These are phyloP conservation scores for Oasisia sp. DNA, from an alignment of 2,888 invertebrate species.

Conservation along the genomic window DNA sequence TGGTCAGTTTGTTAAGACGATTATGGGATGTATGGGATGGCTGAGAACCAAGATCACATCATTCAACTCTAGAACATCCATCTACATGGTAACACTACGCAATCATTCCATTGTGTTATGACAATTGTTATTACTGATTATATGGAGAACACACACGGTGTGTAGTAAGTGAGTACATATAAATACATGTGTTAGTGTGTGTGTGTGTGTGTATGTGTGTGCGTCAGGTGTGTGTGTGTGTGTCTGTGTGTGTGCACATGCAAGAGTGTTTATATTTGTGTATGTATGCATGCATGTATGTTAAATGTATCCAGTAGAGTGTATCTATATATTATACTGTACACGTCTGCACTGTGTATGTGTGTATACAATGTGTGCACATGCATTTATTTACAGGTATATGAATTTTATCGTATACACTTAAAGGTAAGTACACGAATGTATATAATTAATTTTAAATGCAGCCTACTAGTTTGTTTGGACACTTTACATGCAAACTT, in stretches of 20 bases:
- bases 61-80: conserved; percentile 13
- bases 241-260: not conserved
- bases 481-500: too few species aligned
- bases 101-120: too few species aligned
- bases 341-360: not conserved
- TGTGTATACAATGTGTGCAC: not conserved
- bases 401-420: not conserved
- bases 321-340: not conserved
- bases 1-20: not conserved
- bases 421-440: not conserved
- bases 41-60: not conserved
- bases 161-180: not conserved
- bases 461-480: too few species aligned
- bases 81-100: too few species aligned
- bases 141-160: too few species aligned
- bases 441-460: not conserved
- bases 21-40: not conserved
- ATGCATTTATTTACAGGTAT: not conserved
- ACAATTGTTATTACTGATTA: too few species aligned
- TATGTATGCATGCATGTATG: too few species aligned
- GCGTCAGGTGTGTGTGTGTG: not conserved
- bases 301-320: too few species aligned
- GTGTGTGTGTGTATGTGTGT: not conserved
- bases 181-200: not conserved
- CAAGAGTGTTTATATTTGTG: not conserved